Base-by-base conservation (phyloP, 2,113 vertebrate species). In the Heteronetta atricapilla region DNA sequence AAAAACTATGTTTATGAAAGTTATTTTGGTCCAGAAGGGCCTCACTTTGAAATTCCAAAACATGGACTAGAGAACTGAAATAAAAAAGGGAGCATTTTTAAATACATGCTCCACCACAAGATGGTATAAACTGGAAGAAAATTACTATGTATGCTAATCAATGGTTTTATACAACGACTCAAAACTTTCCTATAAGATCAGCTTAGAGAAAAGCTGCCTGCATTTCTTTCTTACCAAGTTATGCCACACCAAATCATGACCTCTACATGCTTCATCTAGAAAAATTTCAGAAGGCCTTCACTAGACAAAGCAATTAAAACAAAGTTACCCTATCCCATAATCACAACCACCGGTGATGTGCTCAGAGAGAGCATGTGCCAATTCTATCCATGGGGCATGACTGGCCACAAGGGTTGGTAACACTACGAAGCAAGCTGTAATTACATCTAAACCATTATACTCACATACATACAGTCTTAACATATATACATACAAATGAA, bases 81-180 rank as follows among this genome's bases (percentile, higher is more conserved):
- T 90, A 96, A 94, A 96, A 89, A 85, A 82, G 4, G 73, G 82
- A 95, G 88, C 88, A 89, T 94, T 95, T 96, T 92, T 79, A 95
- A 96, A 96, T 77, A 92, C 55, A 64, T 4, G 1, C 38, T 92
- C 28, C 29, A 93, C 95, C 96, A 90, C 94, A 97, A 88, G 91
- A 97, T 22, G 74, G 87, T 92, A 96, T 95, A 93, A 94, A 96
- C 90, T 87, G 95, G 86, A 92, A 88, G 96, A 95, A 97, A 96
- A 97, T 97, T 96, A 95, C 94, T 95, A 96, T 28, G 92, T 96
- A 92, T 89, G 80, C 92, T 96, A 90, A 97, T 96, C 94, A 95
- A 96, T 83, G 95, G 93, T 88, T 95, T 96, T 95, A 94, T 83
- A 92, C 81, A 77, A 34, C 90, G 92, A 88, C 83, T 94, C 77